Conservation (phyloP, 2,797 vertebrate genomes). For the Pseudochirops corinnae region DNA sequence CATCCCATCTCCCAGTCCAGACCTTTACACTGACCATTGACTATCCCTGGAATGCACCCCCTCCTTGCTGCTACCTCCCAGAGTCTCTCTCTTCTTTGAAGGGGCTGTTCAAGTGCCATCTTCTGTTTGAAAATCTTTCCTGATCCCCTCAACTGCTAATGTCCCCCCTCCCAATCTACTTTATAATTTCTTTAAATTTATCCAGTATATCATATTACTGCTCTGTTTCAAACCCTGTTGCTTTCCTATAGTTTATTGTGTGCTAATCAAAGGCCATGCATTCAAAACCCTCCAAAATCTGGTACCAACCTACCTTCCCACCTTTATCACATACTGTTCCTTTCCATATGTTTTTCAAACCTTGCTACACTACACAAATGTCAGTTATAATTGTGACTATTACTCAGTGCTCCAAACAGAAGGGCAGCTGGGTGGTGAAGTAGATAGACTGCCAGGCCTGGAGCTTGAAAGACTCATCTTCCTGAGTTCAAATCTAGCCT, state of each 20-base stretch:
- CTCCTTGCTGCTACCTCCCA: neutral
- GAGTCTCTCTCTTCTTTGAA: neutral
- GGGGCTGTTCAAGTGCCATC: neutral
- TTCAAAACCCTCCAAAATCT: neutral
- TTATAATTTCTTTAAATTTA: neutral
- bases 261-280: neutral
- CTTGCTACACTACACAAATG: neutral
- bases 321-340: neutral
- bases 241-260: no score
- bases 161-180: neutral
- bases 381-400: no score
- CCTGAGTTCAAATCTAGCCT: neutral
- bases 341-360: neutral
- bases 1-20: neutral
- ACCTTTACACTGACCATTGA: neutral
- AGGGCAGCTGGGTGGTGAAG: neutral
- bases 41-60: neutral
- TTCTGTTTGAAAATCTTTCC: neutral
- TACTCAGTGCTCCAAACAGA: neutral
- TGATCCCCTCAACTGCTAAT: neutral
- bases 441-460: neutral
- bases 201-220: neutral
- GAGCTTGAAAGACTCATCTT: neutral
- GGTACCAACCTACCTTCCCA: neutral
- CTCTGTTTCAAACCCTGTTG: neutral